phyloP scores from a whole-genome alignment of 2,888 invertebrate genomes.

The Fabriciana adippe region DNA sequence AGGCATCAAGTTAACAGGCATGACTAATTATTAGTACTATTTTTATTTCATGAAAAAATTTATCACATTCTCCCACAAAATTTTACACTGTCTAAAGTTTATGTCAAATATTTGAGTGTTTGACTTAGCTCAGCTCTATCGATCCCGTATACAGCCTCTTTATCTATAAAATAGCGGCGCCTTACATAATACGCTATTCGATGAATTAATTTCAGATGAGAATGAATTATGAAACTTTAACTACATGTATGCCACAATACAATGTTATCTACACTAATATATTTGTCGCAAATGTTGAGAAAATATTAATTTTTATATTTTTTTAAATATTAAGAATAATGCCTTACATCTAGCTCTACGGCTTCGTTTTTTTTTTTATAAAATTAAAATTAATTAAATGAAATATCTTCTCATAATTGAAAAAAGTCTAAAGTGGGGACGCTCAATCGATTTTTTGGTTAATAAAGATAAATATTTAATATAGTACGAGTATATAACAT shows the following conservation, averaged over 20 bases:
- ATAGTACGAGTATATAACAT: no score
- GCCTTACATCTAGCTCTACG: no score
- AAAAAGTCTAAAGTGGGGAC: no score
- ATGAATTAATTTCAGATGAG: not conserved
- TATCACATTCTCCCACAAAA: conserved; percentile 3
- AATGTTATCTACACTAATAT: no score
- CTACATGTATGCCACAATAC: not conserved
- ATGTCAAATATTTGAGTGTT: conserved; percentile 3
- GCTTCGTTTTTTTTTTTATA: no score
- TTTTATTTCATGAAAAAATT: not conserved
- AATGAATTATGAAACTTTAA: not conserved
- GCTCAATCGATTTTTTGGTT: no score
- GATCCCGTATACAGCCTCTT: conserved; percentile 17
- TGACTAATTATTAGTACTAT: not conserved
- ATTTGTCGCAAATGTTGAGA: no score
- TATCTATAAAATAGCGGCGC: conserved; percentile 8
- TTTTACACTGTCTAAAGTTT: not conserved
- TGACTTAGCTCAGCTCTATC: conserved; percentile 6
- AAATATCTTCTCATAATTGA: no score
- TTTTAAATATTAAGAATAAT: no score
- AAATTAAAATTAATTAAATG: no score
- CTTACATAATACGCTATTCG: conserved; percentile 8
- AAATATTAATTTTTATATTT: no score
- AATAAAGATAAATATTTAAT: no score
- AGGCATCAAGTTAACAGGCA: not conserved